These are phyloP conservation scores for Icerya purchasi DNA, from an alignment of 2,888 invertebrate species.

Conservation along the genomic window DNA sequence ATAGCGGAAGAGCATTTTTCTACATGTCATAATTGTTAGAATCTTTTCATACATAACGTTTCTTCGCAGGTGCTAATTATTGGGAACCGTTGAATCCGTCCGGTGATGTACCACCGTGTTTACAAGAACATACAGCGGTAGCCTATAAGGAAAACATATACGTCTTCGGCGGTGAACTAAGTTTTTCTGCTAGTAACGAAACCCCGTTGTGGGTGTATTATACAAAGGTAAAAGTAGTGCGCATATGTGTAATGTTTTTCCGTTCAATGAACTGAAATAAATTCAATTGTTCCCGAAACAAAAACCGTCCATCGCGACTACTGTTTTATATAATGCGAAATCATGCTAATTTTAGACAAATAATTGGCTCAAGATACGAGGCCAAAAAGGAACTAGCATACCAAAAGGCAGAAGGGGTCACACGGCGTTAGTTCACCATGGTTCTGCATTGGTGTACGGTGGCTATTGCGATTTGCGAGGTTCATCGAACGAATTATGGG, in stretches of 20 bases:
- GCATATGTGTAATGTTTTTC: not conserved
- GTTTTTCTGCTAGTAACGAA: conserved; percentile 50
- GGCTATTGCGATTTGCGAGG: conserved; percentile 70
- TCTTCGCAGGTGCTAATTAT: conserved; percentile 38
- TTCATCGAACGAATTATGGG: conserved; percentile 68
- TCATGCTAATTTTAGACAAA: conserved; percentile 29
- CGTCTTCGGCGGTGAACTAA: conserved; percentile 72
- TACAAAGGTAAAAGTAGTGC: conserved; percentile 36
- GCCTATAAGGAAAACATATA: conserved; percentile 50
- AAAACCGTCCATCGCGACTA: no score
- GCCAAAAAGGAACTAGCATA: conserved; percentile 31
- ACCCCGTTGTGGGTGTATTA: conserved; percentile 71
- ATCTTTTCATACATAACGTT: not conserved
- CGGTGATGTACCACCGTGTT: conserved; percentile 50
- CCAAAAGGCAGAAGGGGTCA: conserved; percentile 67
- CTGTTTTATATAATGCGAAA: conserved; percentile 1
- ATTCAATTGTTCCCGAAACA: not conserved
- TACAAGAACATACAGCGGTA: conserved; percentile 72
- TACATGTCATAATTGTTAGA: not conserved
- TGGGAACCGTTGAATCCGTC: conserved; percentile 52
- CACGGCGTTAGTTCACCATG: conserved; percentile 53
- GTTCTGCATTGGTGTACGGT: conserved; percentile 63
- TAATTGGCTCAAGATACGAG: conserved; percentile 36
- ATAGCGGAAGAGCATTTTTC: no score
- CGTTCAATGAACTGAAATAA: not conserved